These are phyloP conservation scores for Scolopax mira DNA, from an alignment of 2,113 vertebrate species.

Conservation along the genomic window DNA sequence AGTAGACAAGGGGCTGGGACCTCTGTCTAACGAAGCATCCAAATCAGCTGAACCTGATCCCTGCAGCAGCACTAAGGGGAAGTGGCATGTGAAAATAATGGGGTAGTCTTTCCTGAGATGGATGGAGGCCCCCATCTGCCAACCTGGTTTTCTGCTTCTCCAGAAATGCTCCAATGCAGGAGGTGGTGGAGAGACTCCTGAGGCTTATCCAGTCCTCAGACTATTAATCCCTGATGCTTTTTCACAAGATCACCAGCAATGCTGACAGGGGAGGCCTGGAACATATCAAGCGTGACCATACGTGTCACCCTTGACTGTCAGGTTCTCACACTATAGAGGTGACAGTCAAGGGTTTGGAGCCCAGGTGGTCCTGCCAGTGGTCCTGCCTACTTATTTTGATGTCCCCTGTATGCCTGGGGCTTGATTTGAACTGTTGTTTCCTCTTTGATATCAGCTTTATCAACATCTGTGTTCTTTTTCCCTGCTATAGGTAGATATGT, in stretches of 20 bases:
- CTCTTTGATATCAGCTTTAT: not conserved
- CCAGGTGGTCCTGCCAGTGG: not conserved
- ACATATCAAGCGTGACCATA: not conserved
- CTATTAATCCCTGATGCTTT: not conserved
- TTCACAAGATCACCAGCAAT: not conserved
- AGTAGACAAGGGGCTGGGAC: not conserved
- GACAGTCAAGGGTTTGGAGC: not conserved
- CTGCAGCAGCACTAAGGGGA: not conserved
- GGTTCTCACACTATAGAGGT: not conserved
- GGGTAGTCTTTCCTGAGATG: not conserved
- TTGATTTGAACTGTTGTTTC: not conserved
- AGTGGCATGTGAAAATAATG: not conserved
- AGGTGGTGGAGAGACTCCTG: not conserved
- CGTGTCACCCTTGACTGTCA: too few species aligned
- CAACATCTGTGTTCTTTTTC: not conserved
- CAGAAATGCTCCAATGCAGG: not conserved
- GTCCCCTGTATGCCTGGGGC: not conserved
- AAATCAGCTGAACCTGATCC: not conserved
- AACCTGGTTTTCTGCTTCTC: not conserved
- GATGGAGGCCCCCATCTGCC: not conserved
- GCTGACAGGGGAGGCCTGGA: not conserved
- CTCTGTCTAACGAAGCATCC: not conserved
- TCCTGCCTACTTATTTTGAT: not conserved
- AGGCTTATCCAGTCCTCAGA: not conserved
- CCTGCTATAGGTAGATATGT: not conserved